Evolutionary conservation across 2,113 vertebrate species (phyloP).

Genomic region (Gadus chalcogrammus): DNA sequence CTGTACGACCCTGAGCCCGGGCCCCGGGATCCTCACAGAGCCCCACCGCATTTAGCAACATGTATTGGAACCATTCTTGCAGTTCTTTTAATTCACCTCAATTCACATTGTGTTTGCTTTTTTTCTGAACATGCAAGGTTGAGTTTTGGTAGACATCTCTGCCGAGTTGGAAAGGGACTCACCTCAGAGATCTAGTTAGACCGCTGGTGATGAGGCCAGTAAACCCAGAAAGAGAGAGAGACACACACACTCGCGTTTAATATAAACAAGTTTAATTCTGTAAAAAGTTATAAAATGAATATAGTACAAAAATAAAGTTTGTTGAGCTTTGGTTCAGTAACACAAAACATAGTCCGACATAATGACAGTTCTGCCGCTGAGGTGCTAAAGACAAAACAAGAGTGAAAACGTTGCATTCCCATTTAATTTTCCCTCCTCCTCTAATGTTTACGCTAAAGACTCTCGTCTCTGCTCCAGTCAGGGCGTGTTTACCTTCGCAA

Average conservation of each 20-base stretch:
- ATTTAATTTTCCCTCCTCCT: conserved; percentile 22
- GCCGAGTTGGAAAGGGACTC: too few relatives aligned
- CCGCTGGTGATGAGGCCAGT: conserved; percentile 20
- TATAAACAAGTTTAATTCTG: conserved; percentile 97
- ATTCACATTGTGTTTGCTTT: too few relatives aligned
- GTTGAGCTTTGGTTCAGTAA: conserved; percentile 99
- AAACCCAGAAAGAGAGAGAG: conserved; percentile 45
- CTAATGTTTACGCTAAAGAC: not conserved
- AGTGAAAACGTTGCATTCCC: conserved; percentile 33
- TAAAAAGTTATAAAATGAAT: conserved; percentile 99
- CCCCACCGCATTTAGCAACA: conserved; percentile 26
- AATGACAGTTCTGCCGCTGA: conserved; percentile 52
- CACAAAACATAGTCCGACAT: conserved; percentile 85
- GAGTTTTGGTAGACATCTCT: too few relatives aligned
- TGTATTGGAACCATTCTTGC: not conserved
- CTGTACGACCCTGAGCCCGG: conserved; percentile 51
- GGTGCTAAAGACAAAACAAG: conserved; percentile 42
- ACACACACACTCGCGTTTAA: conserved; percentile 58
- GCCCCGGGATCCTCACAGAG: conserved; percentile 66
- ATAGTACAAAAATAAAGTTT: conserved; percentile 99
- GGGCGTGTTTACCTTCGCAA: conserved; percentile 18
- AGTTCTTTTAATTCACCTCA: too few relatives aligned
- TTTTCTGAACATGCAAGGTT: too few relatives aligned
- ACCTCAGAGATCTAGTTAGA: conserved; percentile 17
- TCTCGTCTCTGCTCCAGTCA: not conserved